A percentile compares a stretch with the other conserved stretches of the same genome.
Conservation (phyloP, 2,113 vertebrate species). For the Cottus gobio region DNA sequence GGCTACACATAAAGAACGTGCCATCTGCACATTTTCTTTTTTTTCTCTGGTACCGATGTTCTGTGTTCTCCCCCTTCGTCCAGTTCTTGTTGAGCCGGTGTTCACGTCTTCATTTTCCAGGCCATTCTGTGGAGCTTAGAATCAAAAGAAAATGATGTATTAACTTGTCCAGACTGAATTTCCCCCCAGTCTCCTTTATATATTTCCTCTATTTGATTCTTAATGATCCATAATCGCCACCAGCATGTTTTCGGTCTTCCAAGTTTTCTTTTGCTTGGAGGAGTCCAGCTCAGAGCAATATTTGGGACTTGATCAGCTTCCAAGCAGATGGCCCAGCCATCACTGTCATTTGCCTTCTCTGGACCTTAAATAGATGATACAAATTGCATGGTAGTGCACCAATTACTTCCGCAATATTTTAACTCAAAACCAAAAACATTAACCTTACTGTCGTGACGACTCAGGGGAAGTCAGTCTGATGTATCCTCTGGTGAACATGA, state of each 20-base stretch:
- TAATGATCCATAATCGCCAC: not conserved
- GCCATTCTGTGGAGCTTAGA: no score
- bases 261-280: not conserved
- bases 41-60: no score
- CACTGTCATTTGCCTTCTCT: not conserved
- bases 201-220: no score
- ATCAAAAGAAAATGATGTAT: no score
- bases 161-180: no score
- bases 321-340: not conserved
- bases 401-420: not conserved
- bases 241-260: not conserved
- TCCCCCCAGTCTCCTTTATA: not conserved
- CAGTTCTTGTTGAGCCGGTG: no score
- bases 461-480: not conserved
- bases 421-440: not conserved
- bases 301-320: not conserved
- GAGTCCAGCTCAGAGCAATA: not conserved
- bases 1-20: no score
- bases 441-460: no score
- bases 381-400: not conserved
- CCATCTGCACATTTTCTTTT: no score
- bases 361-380: not conserved
- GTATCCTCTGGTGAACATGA: not conserved
- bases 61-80: no score
- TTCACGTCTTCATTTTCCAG: no score